Evolutionary conservation across 2,797 vertebrate species (phyloP), one percentile per base, ranked within the genome.

Genomic region (Netta rufina): DNA sequence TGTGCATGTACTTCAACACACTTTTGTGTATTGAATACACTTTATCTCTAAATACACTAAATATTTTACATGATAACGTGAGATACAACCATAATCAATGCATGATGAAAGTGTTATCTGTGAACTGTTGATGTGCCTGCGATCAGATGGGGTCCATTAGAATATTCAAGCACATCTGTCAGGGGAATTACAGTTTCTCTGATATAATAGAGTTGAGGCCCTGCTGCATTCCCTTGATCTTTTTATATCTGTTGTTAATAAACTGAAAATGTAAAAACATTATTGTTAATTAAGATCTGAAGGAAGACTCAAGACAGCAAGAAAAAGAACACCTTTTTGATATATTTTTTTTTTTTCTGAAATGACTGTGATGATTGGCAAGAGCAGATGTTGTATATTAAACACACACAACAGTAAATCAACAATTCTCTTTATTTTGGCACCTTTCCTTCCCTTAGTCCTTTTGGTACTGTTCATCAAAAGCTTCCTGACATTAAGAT

Each of bases 231-330:
- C 21, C 45, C 81, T 96, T 96, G 61, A 96, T 93, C 62, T 90
- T 95, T 90, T 73, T 41, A 92, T 47, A 70, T 93, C 43, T 84
- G 71, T 92, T 75, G 51, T 66, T 94, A 89, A 95, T 92, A 97
- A 95, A 71, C 15, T 39, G 70, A 70, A 92, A 71, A 95, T n/a
- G 33, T 74, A 74, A 91, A 92, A 84, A 94, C 11, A 47, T 64
- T 83, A 62, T 69, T 90, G 19, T 89, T 97, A 95, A 97, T 97
- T 95, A 95, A 88, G 84, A 95, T 86, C 64, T 97, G 60, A 93
- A 67, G 11, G 39, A 92, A 81, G 57, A 92, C 61, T 67, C 32
- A 75, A 91, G 86, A 66, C 32, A 85, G 25, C 3, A 47, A 87
- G 56, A 85, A 91, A 89, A 93, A 54, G 1, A 72, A 62, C n/a